Evolutionary conservation across 1,140 invertebrate species (phyloP).

Genomic region (Sminthurides bifidus): DNA sequence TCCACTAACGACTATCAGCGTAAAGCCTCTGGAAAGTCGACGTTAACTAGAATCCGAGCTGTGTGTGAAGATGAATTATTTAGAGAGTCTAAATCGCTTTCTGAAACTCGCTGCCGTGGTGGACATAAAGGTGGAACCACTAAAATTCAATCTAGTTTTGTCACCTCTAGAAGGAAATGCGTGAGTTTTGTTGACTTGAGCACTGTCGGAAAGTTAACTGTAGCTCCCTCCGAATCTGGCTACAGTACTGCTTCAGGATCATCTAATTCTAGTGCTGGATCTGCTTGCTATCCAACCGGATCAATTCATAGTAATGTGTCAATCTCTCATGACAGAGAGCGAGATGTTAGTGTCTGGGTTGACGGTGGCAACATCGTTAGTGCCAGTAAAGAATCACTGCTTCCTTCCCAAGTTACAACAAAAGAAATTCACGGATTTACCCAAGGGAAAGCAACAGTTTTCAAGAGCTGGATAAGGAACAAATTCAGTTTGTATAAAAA

Average conservation of each 20-base stretch:
- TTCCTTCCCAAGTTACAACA: not conserved
- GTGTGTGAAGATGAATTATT: slow-evolving; percentile 25
- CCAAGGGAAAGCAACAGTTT: slow-evolving; percentile 24
- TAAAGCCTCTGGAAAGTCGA: slow-evolving; percentile 8
- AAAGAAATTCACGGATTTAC: slow-evolving; percentile 3
- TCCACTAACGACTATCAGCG: not conserved
- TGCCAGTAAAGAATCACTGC: no score
- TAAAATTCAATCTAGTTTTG: slow-evolving; percentile 7
- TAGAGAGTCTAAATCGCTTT: slow-evolving; percentile 5
- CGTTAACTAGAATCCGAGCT: slow-evolving; percentile 20
- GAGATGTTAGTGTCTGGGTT: slow-evolving; percentile 1
- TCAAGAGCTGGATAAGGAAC: slow-evolving; percentile 30
- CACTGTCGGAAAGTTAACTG: slow-evolving; percentile 16
- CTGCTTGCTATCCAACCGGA: no score
- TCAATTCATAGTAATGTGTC: not conserved
- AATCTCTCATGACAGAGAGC: not conserved
- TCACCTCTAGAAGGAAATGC: slow-evolving; percentile 21
- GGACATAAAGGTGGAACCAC: not conserved
- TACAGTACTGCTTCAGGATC: slow-evolving; percentile 13
- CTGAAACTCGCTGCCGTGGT: not conserved
- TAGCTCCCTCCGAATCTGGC: slow-evolving; percentile 19
- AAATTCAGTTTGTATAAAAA: slow-evolving; percentile 30
- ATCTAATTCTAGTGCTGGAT: slow-evolving; percentile 13
- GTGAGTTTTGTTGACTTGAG: slow-evolving; percentile 29
- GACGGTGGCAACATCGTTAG: not conserved